Conservation (phyloP, 1,140 invertebrate genomes). For the Achatina immaculata region DNA sequence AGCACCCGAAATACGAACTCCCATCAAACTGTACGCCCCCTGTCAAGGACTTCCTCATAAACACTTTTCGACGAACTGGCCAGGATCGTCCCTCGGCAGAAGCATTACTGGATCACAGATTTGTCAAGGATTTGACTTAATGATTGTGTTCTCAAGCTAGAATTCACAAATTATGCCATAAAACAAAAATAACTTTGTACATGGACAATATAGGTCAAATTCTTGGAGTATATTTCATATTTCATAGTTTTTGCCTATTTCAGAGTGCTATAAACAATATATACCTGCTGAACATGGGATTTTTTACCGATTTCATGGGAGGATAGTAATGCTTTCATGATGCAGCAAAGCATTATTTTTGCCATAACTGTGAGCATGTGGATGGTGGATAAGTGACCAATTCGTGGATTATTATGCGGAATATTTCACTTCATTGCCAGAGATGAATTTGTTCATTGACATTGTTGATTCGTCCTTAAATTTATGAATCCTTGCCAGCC, state of each 20-base stretch:
- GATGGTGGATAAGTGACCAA: background rate
- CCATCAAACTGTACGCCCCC: conserved; percentile 51
- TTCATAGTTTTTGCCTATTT: no score
- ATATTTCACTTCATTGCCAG: background rate
- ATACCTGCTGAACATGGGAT: background rate
- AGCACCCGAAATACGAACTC: conserved; percentile 65
- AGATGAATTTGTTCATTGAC: background rate
- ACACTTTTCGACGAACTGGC: conserved; percentile 58
- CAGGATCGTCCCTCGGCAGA: conserved; percentile 64
- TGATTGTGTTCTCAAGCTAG: background rate
- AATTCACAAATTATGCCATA: conserved; percentile 10
- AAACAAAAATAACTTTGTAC: background rate
- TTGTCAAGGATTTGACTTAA: conserved; percentile 54
- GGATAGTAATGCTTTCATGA: no score
- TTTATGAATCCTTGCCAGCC: no score
- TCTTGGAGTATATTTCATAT: no score
- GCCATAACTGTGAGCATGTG: background rate
- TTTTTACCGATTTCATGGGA: no score
- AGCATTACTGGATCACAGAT: conserved; percentile 63
- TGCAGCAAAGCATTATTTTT: no score
- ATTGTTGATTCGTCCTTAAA: no score
- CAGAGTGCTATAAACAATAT: background rate
- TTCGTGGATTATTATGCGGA: background rate
- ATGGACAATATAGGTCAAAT: no score
- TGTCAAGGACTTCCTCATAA: conserved; percentile 60